Evolutionary conservation across 1,140 invertebrate species (phyloP).

Genomic region (Penaeus indicus): DNA sequence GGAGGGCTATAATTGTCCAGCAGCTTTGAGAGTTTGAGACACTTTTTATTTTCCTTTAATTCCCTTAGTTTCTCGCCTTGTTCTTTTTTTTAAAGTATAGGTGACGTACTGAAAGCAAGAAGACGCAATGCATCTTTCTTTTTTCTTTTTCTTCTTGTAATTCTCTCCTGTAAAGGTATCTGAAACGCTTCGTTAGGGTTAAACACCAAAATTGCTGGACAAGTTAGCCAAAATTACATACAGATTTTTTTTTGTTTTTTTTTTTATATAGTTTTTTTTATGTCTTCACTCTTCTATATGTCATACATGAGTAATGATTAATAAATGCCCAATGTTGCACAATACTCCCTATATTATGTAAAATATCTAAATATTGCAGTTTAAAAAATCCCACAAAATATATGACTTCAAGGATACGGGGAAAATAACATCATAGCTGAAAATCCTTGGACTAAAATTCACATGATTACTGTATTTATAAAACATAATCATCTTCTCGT

Average conservation of each 20-base stretch:
- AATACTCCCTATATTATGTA: constrained; percentile 36
- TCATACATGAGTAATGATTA: constrained; percentile 16
- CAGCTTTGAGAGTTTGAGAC: too few species aligned
- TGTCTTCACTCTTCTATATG: constrained; percentile 41
- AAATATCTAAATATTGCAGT: constrained; percentile 44
- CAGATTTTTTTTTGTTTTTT: constrained; percentile 37
- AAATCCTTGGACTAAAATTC: constrained; percentile 42
- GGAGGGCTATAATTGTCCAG: too few species aligned
- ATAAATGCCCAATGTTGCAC: constrained; percentile 42
- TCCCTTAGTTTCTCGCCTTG: too few species aligned
- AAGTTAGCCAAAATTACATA: constrained; percentile 31
- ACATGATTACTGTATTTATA: constrained; percentile 39
- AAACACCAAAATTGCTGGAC: too few species aligned
- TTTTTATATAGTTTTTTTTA: too few species aligned
- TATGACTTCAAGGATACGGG: constrained; percentile 48
- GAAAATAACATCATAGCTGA: constrained; percentile 45
- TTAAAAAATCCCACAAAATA: constrained; percentile 59
- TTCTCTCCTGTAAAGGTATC: too few species aligned
- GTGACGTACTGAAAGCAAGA: too few species aligned
- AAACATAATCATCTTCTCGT: constrained; percentile 38
- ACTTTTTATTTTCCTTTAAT: too few species aligned
- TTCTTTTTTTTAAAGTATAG: too few species aligned
- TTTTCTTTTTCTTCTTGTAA: too few species aligned
- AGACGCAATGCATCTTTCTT: too few species aligned
- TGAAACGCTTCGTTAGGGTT: too few species aligned